Evolutionary conservation across 1,140 invertebrate genomes (phyloP), one percentile per base, ranked within the genome.

Genomic region (Euborellia annulipes): DNA sequence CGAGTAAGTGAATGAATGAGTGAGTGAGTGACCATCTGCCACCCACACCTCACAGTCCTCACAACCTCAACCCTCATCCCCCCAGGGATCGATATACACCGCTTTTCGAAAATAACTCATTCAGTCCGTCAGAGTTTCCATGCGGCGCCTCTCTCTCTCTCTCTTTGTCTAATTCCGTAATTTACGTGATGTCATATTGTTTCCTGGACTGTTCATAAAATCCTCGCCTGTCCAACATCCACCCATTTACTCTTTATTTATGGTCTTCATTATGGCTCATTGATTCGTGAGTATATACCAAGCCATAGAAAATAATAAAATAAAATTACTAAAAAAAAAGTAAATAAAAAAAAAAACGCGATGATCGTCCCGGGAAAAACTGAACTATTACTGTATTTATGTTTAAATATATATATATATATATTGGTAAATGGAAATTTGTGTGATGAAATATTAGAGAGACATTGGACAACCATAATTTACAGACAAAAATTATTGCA

Each of bases 401-500:
- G 36, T 18, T n/a, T 43, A 23, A 8, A 51, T 46, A 52, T 47
- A 46, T 48, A 42, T 43, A 46, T 51, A 53, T 53, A 51, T 42
- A 53, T 55, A 55, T 53, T 53, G 52, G 50, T 49, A 53, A 55
- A 53, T 55, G 54, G 52, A 55, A 55, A 55, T 53, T 48, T 53
- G 52, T 53, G 52, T 53, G 52, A 53, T 52, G 44, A 52, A 55
- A 53, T 52, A 55, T 55, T 46, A 45, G 51, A 45, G 53, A 47
- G 39, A 47, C 45, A 47, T 47, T 47, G 38, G 30, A 41, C 20
- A 47, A 23, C 45, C 23, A 47, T 47, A 47, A 47, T 47, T 47
- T 47, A 47, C 45, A 36, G 41, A 43, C 41, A 43, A 43, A 43
- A 43, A 43, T 21, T 43, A 43, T 43, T 22, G 41, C 41, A 23